Percentiles rank a stretch among this genome's conserved stretches.
Conservation (phyloP, 2,888 invertebrate genomes). For the Hipparchia sbordonii region DNA sequence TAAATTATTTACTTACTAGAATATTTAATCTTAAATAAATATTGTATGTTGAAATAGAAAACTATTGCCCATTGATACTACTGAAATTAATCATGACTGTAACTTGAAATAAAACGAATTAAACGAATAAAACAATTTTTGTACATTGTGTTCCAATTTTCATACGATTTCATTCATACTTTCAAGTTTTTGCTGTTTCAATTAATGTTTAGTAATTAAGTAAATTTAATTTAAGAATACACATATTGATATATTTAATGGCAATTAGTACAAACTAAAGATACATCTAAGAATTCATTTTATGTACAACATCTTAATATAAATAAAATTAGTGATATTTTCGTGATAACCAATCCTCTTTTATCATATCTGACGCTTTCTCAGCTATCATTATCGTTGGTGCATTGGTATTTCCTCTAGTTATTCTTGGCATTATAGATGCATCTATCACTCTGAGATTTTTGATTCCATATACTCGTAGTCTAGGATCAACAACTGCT, state of each 20-base stretch:
- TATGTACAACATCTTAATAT: neutral
- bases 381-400: slow-evolving; percentile 94
- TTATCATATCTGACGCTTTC: slow-evolving; percentile 90
- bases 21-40: neutral
- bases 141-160: no score
- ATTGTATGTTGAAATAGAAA: neutral
- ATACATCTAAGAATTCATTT: neutral
- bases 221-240: no score
- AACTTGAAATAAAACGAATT: no score
- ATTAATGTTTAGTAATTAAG: no score
- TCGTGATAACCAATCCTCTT: slow-evolving; percentile 50
- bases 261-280: slow-evolving; percentile 2
- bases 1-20: neutral
- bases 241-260: neutral
- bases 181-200: no score
- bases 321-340: slow-evolving; percentile 4
- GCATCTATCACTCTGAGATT: slow-evolving; percentile 86
- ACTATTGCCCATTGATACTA: neutral
- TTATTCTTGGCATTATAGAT: slow-evolving; percentile 85
- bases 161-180: no score
- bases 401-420: slow-evolving; percentile 91
- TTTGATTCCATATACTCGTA: slow-evolving; percentile 85
- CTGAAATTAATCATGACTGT: no score
- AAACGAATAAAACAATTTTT: no score
- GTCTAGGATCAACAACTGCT: slow-evolving; percentile 86